Base-by-base conservation (phyloP, 92 coral and sea anemone genomes). In the Montipora capitata region DNA sequence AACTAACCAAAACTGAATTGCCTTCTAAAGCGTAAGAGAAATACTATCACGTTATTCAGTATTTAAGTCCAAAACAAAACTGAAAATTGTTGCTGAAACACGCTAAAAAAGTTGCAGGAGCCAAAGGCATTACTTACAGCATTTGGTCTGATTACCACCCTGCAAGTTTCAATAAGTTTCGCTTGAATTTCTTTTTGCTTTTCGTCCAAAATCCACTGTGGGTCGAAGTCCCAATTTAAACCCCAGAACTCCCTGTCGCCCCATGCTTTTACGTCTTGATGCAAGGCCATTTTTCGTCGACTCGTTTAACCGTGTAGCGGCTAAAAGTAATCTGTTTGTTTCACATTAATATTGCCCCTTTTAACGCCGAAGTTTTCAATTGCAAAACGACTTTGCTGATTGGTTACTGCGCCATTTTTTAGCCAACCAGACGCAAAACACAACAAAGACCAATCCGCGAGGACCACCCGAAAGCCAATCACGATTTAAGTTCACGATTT, bases 211-310 rank as follows among this genome's bases (percentile, higher is more conserved):
- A 51, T 5, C 92, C 92, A 88, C 10, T 88, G 92, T 40, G 92
- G 92, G 45, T 88, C 92, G 77, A 70, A 81, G 10, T 72, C 83
- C 65, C 74, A 88, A 45, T 12, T 54, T 63, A 88, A 9, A 2
- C 92, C 92, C 92, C 92, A 88, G 51, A 80, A 88, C 40, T 65
- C 81, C 27, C 20, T 49, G 7, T 63, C 69, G 12, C 92, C 88
- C 92, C 92, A 88, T 5, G 79, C 7, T 62, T 83, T 83, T 4
- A 42, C 45, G n/a, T 14, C 13, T 2, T 3, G 62, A 3, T 41
- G 4, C 0, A 66, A 40, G 10, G 85, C 77, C 85, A 81, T 81
- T 2, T 58, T 38, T 7, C 78, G 40, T 18, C 27, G 3, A 1
- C 3, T 54, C 35, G 35, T 48, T 48, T 10, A 48, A 48, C 52